phyloP scores from a whole-genome alignment of 2,797 vertebrate genomes.

The Limnodromus scolopaceus region DNA sequence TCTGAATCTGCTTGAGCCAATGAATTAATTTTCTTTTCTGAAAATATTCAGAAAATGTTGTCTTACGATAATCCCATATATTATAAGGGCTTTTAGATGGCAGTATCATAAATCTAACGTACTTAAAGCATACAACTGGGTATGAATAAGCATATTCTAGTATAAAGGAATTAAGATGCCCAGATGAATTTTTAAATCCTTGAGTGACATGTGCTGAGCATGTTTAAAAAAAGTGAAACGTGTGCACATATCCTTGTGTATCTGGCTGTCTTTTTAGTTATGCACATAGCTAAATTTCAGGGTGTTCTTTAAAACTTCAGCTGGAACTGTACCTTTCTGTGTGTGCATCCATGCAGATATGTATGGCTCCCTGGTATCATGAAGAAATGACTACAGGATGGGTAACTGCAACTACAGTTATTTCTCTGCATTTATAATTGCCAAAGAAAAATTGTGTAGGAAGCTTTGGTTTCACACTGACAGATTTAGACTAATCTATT shows the following conservation, averaged over 20 bases:
- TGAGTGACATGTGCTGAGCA: background rate
- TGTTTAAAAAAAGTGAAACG: background rate
- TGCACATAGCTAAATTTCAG: background rate
- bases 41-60: background rate
- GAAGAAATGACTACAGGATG: background rate
- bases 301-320: background rate
- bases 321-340: background rate
- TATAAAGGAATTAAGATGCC: background rate
- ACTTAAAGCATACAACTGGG: background rate
- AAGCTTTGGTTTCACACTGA: background rate
- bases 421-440: background rate
- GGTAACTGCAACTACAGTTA: background rate
- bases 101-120: background rate
- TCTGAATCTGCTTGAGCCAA: background rate
- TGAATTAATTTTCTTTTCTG: background rate
- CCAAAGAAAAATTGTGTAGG: background rate
- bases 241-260: background rate
- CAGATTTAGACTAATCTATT: conserved; percentile 4
- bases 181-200: background rate
- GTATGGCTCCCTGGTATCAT: background rate
- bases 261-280: background rate
- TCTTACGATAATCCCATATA: background rate
- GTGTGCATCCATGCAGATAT: background rate
- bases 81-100: background rate
- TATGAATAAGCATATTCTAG: background rate